Conservation (phyloP, 2,888 invertebrate genomes). For the Chaitophorus viminalis region DNA sequence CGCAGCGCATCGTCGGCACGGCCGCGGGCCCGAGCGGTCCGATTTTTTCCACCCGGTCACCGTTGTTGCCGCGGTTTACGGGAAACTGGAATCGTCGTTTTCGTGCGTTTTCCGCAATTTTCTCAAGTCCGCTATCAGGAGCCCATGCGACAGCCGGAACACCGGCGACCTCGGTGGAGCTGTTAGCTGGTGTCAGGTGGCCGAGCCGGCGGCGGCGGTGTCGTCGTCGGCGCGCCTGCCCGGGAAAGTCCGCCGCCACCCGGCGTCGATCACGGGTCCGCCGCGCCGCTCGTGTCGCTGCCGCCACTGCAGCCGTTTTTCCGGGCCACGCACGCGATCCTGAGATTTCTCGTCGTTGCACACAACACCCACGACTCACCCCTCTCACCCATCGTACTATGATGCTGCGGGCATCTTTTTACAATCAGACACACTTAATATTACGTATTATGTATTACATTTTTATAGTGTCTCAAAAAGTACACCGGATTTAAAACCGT, state of each 20-base stretch:
- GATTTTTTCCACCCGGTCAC: constrained; percentile 27
- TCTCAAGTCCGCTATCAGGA: constrained; percentile 62
- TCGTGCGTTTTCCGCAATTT: constrained; percentile 63
- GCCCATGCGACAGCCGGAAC: constrained; percentile 32
- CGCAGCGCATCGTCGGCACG: background rate
- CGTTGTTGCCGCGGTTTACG: constrained; percentile 61
- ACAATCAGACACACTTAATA: no score
- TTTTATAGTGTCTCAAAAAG: no score
- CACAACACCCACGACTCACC: no score
- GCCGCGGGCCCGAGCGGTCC: constrained; percentile 1
- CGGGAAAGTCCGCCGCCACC: constrained; percentile 44
- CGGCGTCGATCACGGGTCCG: background rate
- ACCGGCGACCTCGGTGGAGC: background rate
- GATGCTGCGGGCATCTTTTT: background rate
- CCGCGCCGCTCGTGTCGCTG: background rate
- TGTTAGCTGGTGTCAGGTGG: no score
- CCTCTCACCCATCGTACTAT: no score
- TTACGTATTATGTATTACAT: no score
- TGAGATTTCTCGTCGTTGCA: background rate
- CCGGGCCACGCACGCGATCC: background rate
- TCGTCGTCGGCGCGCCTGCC: constrained; percentile 41
- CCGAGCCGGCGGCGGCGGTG: constrained; percentile 38
- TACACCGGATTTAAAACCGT: no score
- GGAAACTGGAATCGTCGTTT: constrained; percentile 61
- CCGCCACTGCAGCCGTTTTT: background rate